phyloP scores from a whole-genome alignment of 2,888 invertebrate genomes.

The Nycteola revayana region DNA sequence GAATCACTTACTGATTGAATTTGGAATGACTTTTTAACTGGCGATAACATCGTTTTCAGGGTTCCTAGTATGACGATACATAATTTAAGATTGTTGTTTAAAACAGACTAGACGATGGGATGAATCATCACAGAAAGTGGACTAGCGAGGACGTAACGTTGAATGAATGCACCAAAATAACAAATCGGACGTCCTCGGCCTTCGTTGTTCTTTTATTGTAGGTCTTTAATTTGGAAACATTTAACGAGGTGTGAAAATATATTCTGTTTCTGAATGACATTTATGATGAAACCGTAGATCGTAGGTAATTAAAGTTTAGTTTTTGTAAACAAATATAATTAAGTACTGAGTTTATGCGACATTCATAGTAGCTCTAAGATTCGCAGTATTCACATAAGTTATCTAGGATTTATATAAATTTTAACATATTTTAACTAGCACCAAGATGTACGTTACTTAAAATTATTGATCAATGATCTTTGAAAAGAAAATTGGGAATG shows the following conservation, averaged over 20 bases:
- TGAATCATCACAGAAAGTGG: constrained; percentile 48
- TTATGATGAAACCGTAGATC: too few species aligned
- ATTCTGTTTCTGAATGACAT: too few species aligned
- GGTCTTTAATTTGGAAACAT: constrained; percentile 30
- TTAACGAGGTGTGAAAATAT: constrained; percentile 1
- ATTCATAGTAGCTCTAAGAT: too few species aligned
- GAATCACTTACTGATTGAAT: constrained; percentile 62
- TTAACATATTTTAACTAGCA: too few species aligned
- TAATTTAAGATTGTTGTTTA: constrained; percentile 23
- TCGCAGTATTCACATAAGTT: too few species aligned
- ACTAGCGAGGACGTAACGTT: constrained; percentile 52
- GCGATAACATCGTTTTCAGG: constrained; percentile 46
- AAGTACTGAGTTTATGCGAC: too few species aligned
- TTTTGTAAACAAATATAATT: too few species aligned
- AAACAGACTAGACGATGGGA: constrained; percentile 28
- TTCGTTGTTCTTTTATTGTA: constrained; percentile 44
- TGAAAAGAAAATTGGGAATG: too few species aligned
- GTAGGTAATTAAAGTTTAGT: too few species aligned
- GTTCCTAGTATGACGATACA: constrained; percentile 20
- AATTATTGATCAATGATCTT: too few species aligned
- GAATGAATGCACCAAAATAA: constrained; percentile 72
- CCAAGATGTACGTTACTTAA: too few species aligned
- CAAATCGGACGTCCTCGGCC: constrained; percentile 59
- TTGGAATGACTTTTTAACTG: constrained; percentile 53
- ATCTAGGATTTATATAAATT: too few species aligned